Evolutionary conservation across 2,113 vertebrate species (phyloP).

Genomic region (Dipodomys spectabilis): DNA sequence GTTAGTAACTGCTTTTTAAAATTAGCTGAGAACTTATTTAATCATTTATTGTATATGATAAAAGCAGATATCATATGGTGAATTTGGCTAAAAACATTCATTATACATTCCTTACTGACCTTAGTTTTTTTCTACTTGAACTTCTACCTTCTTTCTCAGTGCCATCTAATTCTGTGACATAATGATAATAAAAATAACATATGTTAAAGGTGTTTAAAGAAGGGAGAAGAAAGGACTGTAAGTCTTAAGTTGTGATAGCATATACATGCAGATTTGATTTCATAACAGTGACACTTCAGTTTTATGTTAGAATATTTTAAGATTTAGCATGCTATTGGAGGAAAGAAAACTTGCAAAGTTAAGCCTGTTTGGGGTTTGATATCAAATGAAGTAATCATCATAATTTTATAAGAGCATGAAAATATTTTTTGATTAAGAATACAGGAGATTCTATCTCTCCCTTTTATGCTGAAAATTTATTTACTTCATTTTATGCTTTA

Average conservation of each 20-base stretch:
- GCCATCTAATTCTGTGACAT: background rate
- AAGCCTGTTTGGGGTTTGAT: background rate
- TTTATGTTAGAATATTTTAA: constrained; percentile 2
- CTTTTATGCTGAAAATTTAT: background rate
- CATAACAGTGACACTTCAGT: background rate
- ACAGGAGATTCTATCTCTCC: background rate
- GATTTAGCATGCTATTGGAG: background rate
- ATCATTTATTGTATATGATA: background rate
- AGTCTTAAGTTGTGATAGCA: background rate
- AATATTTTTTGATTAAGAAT: background rate
- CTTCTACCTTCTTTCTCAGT: background rate
- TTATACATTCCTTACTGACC: background rate
- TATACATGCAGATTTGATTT: background rate
- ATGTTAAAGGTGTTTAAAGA: background rate
- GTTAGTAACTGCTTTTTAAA: background rate
- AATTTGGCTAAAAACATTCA: background rate
- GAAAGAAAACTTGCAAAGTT: background rate
- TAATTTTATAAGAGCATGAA: background rate
- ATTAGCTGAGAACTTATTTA: background rate
- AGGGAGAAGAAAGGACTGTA: background rate
- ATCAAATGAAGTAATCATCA: background rate
- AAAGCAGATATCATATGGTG: background rate
- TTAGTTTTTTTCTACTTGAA: background rate
- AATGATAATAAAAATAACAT: background rate
- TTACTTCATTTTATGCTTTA: constrained; percentile 27